Base-by-base conservation (phyloP, 2,888 invertebrate species). In the Tetropium fuscum region DNA sequence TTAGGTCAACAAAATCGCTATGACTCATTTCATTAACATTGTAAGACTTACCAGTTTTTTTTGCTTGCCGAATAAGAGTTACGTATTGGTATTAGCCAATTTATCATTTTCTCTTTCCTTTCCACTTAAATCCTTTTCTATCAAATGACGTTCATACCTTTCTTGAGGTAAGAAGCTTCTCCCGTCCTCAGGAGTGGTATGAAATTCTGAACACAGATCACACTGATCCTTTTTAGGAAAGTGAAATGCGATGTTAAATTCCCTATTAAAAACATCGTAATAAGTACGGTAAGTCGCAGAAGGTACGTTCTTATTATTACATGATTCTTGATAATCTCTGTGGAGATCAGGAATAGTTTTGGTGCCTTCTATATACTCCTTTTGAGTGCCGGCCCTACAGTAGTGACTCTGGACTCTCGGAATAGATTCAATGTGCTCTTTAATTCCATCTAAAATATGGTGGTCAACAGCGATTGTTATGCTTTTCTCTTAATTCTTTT, bases 321-420 rank as follows among this genome's bases (percentile, higher is more conserved):
- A 70, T 19, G 27, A 2, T 27, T 27, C 27, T 6, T 63, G 56
- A 49, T 74, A 73, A 65, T 74, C 59, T 18, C 72, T 38, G 43
- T 74, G 64, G 32, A 74, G 30, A 13, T 62, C 55, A 10, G 69
- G 64, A n/a, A 36, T 45, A 10, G 67, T 56, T 47, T 62, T 59
- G 11, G 70, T 64, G 2, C 71, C 74, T 38, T 72, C 72, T 60
- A 74, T 71, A 43, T 58, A 74, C 44, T 71, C 66, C 40, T 58
- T 61, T 27, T 43, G 53, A n/a, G 72, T 66, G 8, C 59, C 48
- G 7, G 44, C 49, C 15, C 38, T 15, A 13, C 38, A 38, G 15
- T 63, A 63, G 16, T 62, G 62, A 30, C 62, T 62, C n/a, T 48
- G 38, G 1, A 58, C 40, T 27, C 54, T 7, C 13, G 62, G 62